phyloP scores from a whole-genome alignment of 2,113 vertebrate species.

The Malurus melanocephalus region DNA sequence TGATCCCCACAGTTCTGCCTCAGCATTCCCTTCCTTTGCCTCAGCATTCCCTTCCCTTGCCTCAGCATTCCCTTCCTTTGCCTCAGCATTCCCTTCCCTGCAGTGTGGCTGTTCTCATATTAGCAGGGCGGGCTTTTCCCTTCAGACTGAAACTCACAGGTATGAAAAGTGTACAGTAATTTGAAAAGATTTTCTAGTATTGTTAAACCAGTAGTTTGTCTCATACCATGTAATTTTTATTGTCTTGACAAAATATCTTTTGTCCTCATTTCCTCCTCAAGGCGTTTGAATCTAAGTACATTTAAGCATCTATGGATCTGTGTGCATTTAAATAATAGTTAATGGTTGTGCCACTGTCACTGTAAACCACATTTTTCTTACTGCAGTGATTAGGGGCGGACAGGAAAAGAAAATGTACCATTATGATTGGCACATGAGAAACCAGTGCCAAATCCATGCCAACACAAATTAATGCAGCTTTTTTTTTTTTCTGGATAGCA shows the following conservation, averaged over 20 bases:
- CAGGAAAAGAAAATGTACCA: neutral
- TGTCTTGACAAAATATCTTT: neutral
- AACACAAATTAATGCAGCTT: neutral
- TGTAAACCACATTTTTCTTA: neutral
- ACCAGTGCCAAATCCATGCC: neutral
- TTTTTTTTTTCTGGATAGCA: neutral
- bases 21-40: neutral
- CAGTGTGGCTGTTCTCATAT: neutral
- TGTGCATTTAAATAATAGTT: neutral
- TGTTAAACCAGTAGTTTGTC: neutral
- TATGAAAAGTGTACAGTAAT: neutral
- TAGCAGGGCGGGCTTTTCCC: neutral
- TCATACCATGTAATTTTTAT: neutral
- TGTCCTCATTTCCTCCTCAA: neutral
- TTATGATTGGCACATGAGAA: neutral
- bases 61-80: neutral
- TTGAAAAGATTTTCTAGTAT: fast-evolving
- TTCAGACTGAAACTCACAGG: neutral
- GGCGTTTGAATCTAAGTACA: neutral
- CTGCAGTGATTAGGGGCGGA: neutral
- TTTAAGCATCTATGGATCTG: neutral
- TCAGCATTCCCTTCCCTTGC: neutral
- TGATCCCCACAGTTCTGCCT: neutral
- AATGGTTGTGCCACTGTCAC: neutral
- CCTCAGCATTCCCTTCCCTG: neutral